Conservation (phyloP, 2,888 invertebrate species). For the Philopedon plagiatum region DNA sequence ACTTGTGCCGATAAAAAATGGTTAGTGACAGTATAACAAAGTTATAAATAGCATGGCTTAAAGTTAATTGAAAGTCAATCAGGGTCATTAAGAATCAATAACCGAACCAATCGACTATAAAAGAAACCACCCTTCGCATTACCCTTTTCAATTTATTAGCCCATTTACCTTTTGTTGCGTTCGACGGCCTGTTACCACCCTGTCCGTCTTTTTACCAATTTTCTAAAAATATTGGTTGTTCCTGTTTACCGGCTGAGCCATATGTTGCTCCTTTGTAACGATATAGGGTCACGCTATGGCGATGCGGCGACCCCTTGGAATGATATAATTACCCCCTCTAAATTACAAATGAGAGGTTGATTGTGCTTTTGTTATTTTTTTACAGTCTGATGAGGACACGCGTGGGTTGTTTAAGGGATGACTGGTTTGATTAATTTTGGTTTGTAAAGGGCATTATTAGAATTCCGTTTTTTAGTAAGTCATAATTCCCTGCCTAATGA, state of each 20-base stretch:
- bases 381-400: neutral
- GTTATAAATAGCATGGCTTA: no score
- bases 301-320: neutral
- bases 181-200: constrained; percentile 14
- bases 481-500: no score
- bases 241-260: neutral
- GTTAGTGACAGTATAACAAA: no score
- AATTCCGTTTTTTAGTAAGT: no score
- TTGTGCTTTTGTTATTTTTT: constrained; percentile 2
- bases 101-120: neutral
- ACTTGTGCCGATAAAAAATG: no score
- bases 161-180: constrained; percentile 8
- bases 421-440: constrained; percentile 9
- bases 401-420: constrained; percentile 9
- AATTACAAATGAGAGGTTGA: constrained; percentile 25
- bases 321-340: constrained; percentile 13
- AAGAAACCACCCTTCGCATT: neutral
- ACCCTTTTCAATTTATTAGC: constrained; percentile 11
- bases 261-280: constrained; percentile 20
- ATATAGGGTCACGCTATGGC: constrained; percentile 7
- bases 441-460: no score
- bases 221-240: constrained; percentile 8
- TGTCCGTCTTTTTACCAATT: constrained; percentile 15
- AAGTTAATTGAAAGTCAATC: no score
- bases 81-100: constrained; percentile 14